Base-by-base conservation (phyloP, 2,797 vertebrate genomes). In the Miichthys miiuy region DNA sequence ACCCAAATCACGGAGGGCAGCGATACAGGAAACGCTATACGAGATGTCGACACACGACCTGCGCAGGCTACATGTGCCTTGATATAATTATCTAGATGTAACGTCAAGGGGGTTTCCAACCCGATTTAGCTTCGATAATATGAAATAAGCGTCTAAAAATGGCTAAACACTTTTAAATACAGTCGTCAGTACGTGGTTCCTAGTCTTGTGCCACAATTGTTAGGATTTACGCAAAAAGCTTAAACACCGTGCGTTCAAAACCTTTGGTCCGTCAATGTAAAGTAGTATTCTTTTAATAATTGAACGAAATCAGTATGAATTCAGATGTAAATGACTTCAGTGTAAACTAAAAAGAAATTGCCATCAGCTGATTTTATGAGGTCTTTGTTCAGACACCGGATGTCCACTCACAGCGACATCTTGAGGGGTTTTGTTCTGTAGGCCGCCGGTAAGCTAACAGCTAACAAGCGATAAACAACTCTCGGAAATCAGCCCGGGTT, bases 361-460 rank as follows among this genome's bases (percentile, higher is more conserved):
- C 20, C 42, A 84, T 75, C 79, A 84, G 83, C 76, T 80, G 82
- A 69, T 86, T 89, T 92, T 81, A 86, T 64, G 67, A 64, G 82
- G 85, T 89, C 92, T 93, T 94, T 93, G 93, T 94, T 92, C 87
- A 68, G 47, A 86, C 75, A 92, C 90, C 91, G 92, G 92, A 94
- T 87, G 93, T 91, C 70, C 70, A 77, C 51, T 67, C 68, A 70
- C 70, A 80, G 75, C 85, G 82, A 89, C 89, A 88, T 88, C 87
- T 88, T 82, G 75, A 62, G 68, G 62, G 80, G 56, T 72, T 75
- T 82, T 71, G 72, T 65, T 87, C 64, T n/a, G 55, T 56, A 86
- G 83, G 87, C 88, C 87, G 73, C 85, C 80, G 72, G 68, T 38
- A 12, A 68, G 79, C 79, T 81, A 85, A 73, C 30, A 1, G 77